phyloP scores from a whole-genome alignment of 2,888 invertebrate genomes.

The Entomobrya multifasciata region DNA sequence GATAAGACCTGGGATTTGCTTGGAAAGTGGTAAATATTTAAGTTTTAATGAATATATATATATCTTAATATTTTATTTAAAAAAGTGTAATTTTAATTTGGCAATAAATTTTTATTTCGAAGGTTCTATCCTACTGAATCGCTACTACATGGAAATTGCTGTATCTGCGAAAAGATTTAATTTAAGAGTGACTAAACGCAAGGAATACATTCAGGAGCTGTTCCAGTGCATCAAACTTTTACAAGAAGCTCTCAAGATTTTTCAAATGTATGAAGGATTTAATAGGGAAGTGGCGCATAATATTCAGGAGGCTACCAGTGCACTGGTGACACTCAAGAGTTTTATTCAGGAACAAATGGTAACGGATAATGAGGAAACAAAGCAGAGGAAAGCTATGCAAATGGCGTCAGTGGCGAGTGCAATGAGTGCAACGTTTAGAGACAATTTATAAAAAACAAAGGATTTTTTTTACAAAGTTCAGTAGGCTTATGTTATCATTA shows the following conservation, averaged over 20 bases:
- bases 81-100: not conserved
- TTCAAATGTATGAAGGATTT: constrained; percentile 74
- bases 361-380: constrained; percentile 56
- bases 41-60: not conserved
- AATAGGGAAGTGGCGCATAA: constrained; percentile 55
- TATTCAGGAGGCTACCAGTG: constrained; percentile 74
- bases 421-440: not conserved
- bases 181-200: constrained; percentile 46
- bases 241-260: constrained; percentile 73
- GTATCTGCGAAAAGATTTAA: constrained; percentile 67
- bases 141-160: constrained; percentile 73
- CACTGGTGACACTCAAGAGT: constrained; percentile 67
- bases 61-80: not conserved
- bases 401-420: constrained; percentile 25
- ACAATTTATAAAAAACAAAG: not conserved
- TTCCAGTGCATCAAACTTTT: constrained; percentile 73
- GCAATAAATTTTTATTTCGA: constrained; percentile 5
- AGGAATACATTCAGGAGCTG: constrained; percentile 74
- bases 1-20: constrained; percentile 76
- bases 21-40: constrained; percentile 74
- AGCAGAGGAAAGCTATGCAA: not conserved
- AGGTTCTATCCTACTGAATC: constrained; percentile 76
- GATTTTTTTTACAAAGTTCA: no score
- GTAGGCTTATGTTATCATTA: no score
- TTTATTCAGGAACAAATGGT: constrained; percentile 57